Conservation (phyloP, 2,888 invertebrate genomes). For the Lasioglossum marginatum region DNA sequence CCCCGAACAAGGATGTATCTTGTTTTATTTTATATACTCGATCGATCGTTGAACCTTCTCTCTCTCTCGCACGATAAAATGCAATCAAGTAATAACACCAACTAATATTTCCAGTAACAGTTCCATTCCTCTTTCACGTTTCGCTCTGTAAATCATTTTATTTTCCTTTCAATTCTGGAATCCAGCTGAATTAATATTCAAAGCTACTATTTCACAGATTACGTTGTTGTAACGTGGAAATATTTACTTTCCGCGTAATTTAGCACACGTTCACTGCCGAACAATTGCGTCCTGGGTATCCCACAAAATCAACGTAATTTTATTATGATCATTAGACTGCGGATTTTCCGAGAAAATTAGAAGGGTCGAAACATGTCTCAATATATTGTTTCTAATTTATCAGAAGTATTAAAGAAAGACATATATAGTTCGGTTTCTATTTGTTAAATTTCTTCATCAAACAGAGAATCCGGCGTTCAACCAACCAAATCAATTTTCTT, state of each 20-base stretch:
- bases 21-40: neutral
- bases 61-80: neutral
- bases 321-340: no score
- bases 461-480: neutral
- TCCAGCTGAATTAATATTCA: neutral
- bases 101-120: neutral
- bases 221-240: neutral
- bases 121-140: neutral
- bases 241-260: neutral
- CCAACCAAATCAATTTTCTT: neutral
- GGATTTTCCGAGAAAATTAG: no score
- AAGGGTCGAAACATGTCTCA: no score
- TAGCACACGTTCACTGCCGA: neutral
- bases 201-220: neutral
- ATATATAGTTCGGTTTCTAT: no score
- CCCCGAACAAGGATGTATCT: neutral
- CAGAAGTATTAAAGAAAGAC: no score
- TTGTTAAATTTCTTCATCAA: no score
- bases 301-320: neutral
- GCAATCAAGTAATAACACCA: neutral
- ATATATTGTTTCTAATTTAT: no score
- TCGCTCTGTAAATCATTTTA: neutral
- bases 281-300: neutral
- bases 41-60: neutral
- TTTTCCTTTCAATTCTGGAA: neutral